Evolutionary conservation across 2,113 vertebrate genomes (phyloP), one percentile per base, ranked within the genome.

Genomic region (Nibea albiflora): DNA sequence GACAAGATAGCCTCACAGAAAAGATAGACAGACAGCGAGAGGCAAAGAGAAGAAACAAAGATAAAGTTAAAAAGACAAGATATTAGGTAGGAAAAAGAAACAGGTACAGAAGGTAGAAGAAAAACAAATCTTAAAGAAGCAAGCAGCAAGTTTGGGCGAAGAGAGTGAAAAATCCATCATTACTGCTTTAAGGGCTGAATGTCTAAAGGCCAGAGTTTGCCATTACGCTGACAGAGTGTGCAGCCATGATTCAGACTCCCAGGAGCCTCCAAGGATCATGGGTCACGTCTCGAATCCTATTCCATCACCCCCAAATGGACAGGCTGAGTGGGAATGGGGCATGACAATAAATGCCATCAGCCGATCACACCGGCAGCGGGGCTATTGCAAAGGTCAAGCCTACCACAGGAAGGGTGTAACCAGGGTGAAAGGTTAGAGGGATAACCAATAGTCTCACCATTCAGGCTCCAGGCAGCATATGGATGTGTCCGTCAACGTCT

Each of bases 251-350:
- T 85, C 78, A 91, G 83, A 90, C 87, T 89, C 88, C 84, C 83
- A 80, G 81, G 92, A 88, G 89, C 81, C 87, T 44, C 66, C 0
- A 17, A 78, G 80, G 87, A 85, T 82, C 84, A 75, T 6, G 11
- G 85, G 86, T 85, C 89, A 84, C 71, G 71, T 67, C 87, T 90
- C 47, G 31, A 79, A 83, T 92, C 77, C 83, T 88, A 70, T 77
- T 92, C 90, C 86, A 90, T 91, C 86, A 83, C 83, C 76, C 71
- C 73, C 65, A 86, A 92, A 86, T 88, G 85, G 90, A 90, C 87
- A 87, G 65, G 71, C 84, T 28, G 77, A 76, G 86, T 83, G 89
- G 90, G 90, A 87, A 91, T 90, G 85, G 61, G 85, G 89, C 90
- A 78, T 88, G 90, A 90, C 89, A 88, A 88, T 78, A 89, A 90